Conservation (phyloP, 2,797 vertebrate genomes). For the Coregonus ussuriensis region DNA sequence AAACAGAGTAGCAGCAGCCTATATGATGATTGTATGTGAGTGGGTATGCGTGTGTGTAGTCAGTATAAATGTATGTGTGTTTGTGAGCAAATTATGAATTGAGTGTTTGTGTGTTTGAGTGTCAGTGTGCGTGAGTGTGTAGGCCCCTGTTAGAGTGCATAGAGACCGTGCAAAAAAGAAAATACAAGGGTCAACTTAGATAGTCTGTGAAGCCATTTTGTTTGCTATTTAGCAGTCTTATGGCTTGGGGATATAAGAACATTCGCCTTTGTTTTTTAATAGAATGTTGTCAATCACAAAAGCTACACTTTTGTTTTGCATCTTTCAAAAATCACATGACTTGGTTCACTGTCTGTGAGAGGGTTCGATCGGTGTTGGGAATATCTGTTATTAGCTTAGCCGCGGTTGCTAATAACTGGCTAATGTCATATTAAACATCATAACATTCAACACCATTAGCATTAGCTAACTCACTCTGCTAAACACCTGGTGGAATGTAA, state of each 20-base stretch:
- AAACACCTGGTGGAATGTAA: slow-evolving; percentile 56
- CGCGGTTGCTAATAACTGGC: slow-evolving; percentile 33
- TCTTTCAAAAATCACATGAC: neutral
- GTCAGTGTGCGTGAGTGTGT: too few relatives aligned
- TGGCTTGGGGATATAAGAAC: neutral
- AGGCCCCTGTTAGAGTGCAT: too few relatives aligned
- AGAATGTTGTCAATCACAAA: neutral
- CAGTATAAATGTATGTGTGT: too few relatives aligned
- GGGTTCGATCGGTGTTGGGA: neutral
- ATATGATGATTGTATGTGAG: too few relatives aligned
- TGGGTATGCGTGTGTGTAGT: too few relatives aligned
- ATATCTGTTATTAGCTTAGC: slow-evolving; percentile 27
- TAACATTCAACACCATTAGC: slow-evolving; percentile 35
- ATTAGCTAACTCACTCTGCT: slow-evolving; percentile 24
- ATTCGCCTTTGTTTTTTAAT: neutral
- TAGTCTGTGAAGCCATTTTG: too few relatives aligned
- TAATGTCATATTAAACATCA: slow-evolving; percentile 43
- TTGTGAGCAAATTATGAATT: too few relatives aligned
- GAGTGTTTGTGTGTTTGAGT: too few relatives aligned
- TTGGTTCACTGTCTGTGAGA: neutral
- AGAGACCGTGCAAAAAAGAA: too few relatives aligned
- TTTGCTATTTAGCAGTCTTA: neutral
- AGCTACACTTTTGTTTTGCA: neutral
- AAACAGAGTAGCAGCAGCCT: too few relatives aligned
- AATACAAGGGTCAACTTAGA: neutral